Evolutionary conservation across 2,113 vertebrate genomes (phyloP).

Genomic region (Chamaea fasciata): DNA sequence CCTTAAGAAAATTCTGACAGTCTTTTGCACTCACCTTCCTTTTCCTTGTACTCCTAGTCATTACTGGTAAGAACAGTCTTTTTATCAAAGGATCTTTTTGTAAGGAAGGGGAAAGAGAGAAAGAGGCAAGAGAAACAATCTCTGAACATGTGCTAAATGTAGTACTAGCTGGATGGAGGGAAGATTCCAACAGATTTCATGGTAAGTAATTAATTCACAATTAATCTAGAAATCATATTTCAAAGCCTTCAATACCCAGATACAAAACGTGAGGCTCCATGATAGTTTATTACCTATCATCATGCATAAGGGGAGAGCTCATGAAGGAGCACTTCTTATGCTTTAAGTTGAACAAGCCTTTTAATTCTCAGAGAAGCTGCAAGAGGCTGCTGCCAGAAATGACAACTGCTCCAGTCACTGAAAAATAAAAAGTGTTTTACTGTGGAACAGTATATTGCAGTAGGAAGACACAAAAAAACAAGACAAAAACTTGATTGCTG

Average conservation of each 20-base stretch:
- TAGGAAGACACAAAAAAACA: slow-evolving; percentile 2
- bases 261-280: background rate
- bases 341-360: slow-evolving; percentile 38
- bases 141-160: background rate
- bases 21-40: background rate
- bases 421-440: slow-evolving; percentile 44
- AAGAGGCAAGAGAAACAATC: background rate
- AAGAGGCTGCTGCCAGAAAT: slow-evolving; percentile 38
- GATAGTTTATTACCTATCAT: slow-evolving; percentile 51
- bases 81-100: background rate
- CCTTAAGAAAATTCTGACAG: background rate
- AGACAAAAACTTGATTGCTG: slow-evolving; percentile 2
- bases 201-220: background rate
- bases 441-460: slow-evolving; percentile 7
- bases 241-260: background rate
- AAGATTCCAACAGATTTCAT: background rate
- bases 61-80: background rate
- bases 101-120: background rate
- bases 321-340: slow-evolving; percentile 53
- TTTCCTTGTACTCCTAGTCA: background rate
- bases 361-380: slow-evolving; percentile 38
- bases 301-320: slow-evolving; percentile 29
- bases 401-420: slow-evolving; percentile 44
- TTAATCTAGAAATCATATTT: background rate
- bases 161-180: background rate